A percentile compares a stretch with the other conserved stretches of the same genome.
Conservation (phyloP, 2,113 vertebrate species). For the Polyodon spathula region DNA sequence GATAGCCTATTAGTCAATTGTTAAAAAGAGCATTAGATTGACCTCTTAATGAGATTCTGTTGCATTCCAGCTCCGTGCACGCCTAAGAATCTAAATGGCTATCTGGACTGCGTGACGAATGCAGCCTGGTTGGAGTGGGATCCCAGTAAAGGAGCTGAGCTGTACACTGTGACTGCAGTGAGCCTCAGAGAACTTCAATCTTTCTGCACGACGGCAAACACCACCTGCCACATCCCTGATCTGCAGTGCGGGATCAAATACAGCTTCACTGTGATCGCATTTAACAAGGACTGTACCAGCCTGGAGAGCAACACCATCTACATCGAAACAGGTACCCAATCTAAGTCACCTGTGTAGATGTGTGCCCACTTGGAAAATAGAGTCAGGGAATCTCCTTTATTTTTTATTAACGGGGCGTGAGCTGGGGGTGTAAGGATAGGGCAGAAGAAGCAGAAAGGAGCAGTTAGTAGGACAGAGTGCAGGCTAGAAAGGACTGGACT, state of each 20-base stretch:
- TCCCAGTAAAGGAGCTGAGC: conserved; percentile 19
- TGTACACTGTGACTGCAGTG: conserved; percentile 41
- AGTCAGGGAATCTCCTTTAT: no score
- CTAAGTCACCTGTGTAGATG: not conserved
- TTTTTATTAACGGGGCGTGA: no score
- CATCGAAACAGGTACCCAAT: conserved; percentile 40
- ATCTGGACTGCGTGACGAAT: conserved; percentile 46
- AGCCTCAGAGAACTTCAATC: conserved; percentile 18
- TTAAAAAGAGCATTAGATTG: not conserved
- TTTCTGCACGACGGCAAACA: conserved; percentile 40
- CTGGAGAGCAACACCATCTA: conserved; percentile 33
- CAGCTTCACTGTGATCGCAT: conserved; percentile 41
- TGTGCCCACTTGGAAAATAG: no score
- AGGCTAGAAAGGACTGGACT: no score
- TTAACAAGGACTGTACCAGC: conserved; percentile 40
- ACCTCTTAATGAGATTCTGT: no score
- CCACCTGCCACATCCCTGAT: conserved; percentile 42
- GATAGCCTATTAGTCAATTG: not conserved
- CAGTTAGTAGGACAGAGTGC: no score
- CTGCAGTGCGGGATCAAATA: conserved; percentile 48
- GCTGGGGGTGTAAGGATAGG: no score
- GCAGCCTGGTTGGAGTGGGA: conserved; percentile 47
- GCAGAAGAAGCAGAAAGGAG: no score
- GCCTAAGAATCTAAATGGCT: conserved; percentile 33
- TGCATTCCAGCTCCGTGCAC: conserved; percentile 43